Percentiles rank a stretch among this genome's conserved stretches.
Conservation (phyloP, 2,888 invertebrate genomes). For the Hydrotaea cyrtoneurina region DNA sequence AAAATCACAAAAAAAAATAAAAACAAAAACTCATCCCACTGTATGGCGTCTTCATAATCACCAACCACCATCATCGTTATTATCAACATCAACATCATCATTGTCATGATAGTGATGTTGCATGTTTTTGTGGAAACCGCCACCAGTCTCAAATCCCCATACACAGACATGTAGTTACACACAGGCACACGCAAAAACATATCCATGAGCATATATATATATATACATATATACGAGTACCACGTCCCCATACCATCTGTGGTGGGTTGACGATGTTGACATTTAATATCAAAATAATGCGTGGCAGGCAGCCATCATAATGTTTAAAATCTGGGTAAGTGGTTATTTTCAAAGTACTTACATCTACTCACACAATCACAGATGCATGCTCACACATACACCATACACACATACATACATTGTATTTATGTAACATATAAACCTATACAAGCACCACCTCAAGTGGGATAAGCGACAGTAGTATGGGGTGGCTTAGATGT, state of each 20-base stretch:
- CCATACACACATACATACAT: neutral
- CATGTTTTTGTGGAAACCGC: conserved; percentile 37
- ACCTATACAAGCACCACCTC: neutral
- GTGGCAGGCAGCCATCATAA: conserved; percentile 57
- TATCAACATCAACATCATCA: neutral
- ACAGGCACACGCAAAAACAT: neutral
- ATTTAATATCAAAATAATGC: conserved; percentile 58
- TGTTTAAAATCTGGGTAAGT: conserved; percentile 42
- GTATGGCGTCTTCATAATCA: neutral
- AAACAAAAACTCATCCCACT: neutral
- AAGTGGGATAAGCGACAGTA: neutral
- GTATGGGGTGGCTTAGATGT: neutral
- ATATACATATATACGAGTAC: neutral
- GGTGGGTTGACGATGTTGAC: conserved; percentile 48
- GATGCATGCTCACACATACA: neutral
- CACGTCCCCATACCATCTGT: neutral
- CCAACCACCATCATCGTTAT: neutral
- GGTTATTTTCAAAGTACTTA: conserved; percentile 37
- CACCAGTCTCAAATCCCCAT: conserved; percentile 1
- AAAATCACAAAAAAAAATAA: neutral
- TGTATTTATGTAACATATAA: neutral
- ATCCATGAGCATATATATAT: neutral
- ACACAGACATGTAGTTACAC: neutral
- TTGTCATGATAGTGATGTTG: conserved; percentile 30
- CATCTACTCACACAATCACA: neutral